Conservation (phyloP, 2,888 invertebrate species). For the Stratiomys singularior region DNA sequence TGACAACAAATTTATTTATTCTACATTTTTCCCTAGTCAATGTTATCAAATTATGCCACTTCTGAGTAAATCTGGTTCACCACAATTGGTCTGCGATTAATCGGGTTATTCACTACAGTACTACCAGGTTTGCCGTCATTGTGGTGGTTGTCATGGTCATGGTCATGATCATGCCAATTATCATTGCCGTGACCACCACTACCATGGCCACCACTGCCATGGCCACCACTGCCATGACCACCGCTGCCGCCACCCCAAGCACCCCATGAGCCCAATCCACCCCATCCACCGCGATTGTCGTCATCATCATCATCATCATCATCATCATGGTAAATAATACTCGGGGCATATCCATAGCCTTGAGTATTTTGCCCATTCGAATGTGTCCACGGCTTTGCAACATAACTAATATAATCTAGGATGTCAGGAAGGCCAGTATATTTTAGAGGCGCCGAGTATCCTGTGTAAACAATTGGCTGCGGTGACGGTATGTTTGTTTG, state of each 20-base stretch:
- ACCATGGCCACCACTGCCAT: background rate
- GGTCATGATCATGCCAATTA: background rate
- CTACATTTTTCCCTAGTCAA: too few species aligned
- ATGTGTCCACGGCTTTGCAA: background rate
- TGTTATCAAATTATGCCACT: too few species aligned
- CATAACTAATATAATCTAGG: background rate
- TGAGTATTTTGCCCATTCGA: background rate
- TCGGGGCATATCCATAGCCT: background rate
- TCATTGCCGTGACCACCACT: background rate
- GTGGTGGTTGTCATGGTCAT: background rate
- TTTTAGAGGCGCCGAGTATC: constrained; percentile 10
- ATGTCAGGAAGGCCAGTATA: background rate
- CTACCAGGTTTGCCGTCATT: background rate
- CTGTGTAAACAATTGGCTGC: constrained; percentile 3
- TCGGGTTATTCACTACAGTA: too few species aligned
- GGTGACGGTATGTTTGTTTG: too few species aligned
- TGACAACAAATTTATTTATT: too few species aligned
- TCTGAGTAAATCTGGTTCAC: too few species aligned
- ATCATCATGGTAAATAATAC: too few species aligned
- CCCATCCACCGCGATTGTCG: too few species aligned
- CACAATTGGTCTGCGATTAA: too few species aligned
- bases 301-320: too few species aligned
- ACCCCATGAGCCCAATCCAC: too few species aligned
- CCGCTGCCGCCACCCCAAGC: background rate
- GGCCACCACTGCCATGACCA: background rate